Evolutionary conservation across 2,888 invertebrate species (phyloP), one percentile per base, ranked within the genome.

Genomic region (Drosophila testacea): DNA sequence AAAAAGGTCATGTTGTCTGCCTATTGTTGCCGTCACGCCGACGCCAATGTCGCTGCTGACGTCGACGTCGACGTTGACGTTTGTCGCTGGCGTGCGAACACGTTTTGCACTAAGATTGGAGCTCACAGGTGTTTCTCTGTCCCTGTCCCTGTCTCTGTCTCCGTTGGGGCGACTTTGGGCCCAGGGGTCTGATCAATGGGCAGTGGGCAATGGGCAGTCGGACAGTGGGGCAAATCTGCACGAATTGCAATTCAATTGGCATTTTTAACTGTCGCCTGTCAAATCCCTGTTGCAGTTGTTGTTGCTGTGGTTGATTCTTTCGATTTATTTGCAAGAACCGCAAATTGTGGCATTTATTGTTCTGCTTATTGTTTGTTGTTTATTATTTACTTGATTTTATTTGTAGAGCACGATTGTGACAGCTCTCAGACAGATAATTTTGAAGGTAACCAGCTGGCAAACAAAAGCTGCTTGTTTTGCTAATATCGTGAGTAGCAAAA

Each of bases 91-190:
- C 82, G 85, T 89, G 83, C 88, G 83, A 87, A 88, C 83, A 84
- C 89, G 83, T 84, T 84, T 86, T 71, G 68, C 71, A 56, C 48
- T 51, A 59, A 62, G 80, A 79, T 79, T 85, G 80, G 39, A 66
- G 60, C 59, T 65, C 83, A 87, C 89, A 89, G 89, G 90, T 88
- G 90, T 82, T 71, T 89, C 39, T 34, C 54, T 13, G n/a, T 44
- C 34, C 3, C 41, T 6, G 4, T 16, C 34, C 22, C 50, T 36
- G 13, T 34, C 34, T 22, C 54, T 46, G 56, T 38, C 22, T 22
- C 22, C 22, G 22, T 36, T 39, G 13, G 41, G 46, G 46, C 27
- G 27, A 32, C 41, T 51, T 16, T 60, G 47, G 69, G 46, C 62
- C 66, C 62, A 50, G 47, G 56, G 69, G 65, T 57, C 66, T 44